Evolutionary conservation across 2,113 vertebrate genomes (phyloP).

Genomic region (Odocoileus hemionus): DNA sequence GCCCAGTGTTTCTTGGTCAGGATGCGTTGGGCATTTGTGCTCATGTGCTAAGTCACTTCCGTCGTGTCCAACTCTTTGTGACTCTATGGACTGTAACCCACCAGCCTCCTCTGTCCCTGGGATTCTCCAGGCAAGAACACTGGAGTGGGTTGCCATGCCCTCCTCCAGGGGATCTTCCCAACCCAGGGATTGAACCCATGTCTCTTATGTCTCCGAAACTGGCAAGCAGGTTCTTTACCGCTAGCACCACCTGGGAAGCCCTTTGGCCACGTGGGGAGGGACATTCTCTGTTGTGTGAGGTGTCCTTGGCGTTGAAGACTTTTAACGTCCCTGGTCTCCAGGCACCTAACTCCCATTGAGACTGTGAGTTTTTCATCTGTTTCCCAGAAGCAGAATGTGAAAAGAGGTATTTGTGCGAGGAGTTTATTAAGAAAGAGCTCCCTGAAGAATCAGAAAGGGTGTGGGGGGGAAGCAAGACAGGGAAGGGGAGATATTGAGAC

Average conservation of each 20-base stretch:
- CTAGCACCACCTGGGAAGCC: background rate
- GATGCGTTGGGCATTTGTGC: background rate
- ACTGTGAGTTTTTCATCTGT: background rate
- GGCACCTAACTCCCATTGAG: background rate
- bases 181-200: rapidly evolving
- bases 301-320: background rate
- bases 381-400: background rate
- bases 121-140: background rate
- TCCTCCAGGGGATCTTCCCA: background rate
- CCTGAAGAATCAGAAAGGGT: background rate
- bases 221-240: background rate
- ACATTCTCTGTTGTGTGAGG: background rate
- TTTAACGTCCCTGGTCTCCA: background rate
- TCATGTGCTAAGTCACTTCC: rapidly evolving
- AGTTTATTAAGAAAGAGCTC: background rate
- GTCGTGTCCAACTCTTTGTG: background rate
- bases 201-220: background rate
- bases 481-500: background rate
- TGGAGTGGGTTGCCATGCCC: background rate
- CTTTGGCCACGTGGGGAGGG: background rate
- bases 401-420: background rate
- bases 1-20: background rate
- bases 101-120: background rate
- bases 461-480: background rate
- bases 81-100: background rate